Base-by-base conservation (phyloP, 2,888 invertebrate genomes). In the Yponomeuta cagnagella region DNA sequence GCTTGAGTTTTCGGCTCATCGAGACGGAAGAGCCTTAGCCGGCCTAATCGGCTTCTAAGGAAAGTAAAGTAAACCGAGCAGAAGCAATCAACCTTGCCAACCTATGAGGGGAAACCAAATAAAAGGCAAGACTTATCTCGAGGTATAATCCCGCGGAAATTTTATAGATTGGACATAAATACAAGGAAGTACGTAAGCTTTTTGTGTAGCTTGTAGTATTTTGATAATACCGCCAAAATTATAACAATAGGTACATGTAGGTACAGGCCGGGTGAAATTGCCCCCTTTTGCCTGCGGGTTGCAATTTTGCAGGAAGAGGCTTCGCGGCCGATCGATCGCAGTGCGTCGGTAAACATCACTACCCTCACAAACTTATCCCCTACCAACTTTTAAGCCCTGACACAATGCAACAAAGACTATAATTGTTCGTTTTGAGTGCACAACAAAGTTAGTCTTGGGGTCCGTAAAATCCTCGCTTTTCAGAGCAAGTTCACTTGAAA, bases 231-330 rank as follows among this genome's bases (percentile, higher is more conserved):
- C 52, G 52, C 52, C 8, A 5, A 58, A 58, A 58, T 58, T 12
- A 58, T 58, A 58, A 58, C 15, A 58, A 58, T 58, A 23, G 23
- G 23, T 23, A 58, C 52, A 58, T 15, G 52, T 58, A 58, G 52
- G 5, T 58, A 43, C 6, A 8, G 8, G 8, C 5, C 64, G 64
- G 23, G 43, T 67, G 67, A 67, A 67, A 67, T 67, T 30, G 67
- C 67, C 67, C 66, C 65, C 65, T 65, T 65, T 65, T 30, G 33
- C 65, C 43, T n/a, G 65, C 48, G 84, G 81, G 81, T 90, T 89
- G 90, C 90, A 89, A 92, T 89, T 90, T 91, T 90, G 52, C 90
- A 86, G 88, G 89, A 87, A 85, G 79, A 90, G 88, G 85, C 82
- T 86, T 63, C 75, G 78, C 74, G 76, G 75, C 77, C 81, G 82